phyloP scores from a whole-genome alignment of 2,888 invertebrate species.

The Therioaphis trifolii region DNA sequence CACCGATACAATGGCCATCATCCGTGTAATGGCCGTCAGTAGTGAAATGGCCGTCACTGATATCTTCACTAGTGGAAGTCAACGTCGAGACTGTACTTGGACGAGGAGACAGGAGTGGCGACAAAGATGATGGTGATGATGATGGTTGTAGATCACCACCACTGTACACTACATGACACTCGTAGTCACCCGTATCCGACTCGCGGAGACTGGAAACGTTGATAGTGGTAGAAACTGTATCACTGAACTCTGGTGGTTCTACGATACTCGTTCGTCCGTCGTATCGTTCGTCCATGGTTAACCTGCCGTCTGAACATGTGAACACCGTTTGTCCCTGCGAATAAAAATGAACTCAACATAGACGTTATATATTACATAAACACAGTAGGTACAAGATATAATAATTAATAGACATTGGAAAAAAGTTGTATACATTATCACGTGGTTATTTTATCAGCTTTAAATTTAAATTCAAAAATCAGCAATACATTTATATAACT shows the following conservation, averaged over 20 bases:
- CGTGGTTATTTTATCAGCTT: too few relatives aligned
- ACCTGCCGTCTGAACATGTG: conserved; percentile 82
- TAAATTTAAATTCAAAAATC: too few relatives aligned
- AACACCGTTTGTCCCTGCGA: conserved; percentile 82
- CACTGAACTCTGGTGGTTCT: not conserved
- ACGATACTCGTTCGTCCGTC: conserved; percentile 78
- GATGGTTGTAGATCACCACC: not conserved
- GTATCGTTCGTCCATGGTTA: conserved; percentile 77
- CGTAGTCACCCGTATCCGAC: conserved; percentile 91
- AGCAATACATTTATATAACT: too few relatives aligned
- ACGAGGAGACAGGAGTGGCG: not conserved
- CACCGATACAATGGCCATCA: too few relatives aligned
- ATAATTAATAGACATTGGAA: too few relatives aligned
- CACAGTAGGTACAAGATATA: too few relatives aligned
- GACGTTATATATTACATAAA: too few relatives aligned
- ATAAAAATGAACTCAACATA: too few relatives aligned
- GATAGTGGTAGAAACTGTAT: conserved; percentile 71
- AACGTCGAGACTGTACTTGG: not conserved
- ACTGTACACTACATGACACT: conserved; percentile 72
- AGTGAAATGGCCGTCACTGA: too few relatives aligned
- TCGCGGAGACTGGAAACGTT: conserved; percentile 89
- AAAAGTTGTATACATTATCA: too few relatives aligned
- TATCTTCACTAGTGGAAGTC: too few relatives aligned
- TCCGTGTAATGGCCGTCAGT: too few relatives aligned
- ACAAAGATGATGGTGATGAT: not conserved